phyloP scores from a whole-genome alignment of 1,140 invertebrate genomes.

The Lasioglossum baleicum region DNA sequence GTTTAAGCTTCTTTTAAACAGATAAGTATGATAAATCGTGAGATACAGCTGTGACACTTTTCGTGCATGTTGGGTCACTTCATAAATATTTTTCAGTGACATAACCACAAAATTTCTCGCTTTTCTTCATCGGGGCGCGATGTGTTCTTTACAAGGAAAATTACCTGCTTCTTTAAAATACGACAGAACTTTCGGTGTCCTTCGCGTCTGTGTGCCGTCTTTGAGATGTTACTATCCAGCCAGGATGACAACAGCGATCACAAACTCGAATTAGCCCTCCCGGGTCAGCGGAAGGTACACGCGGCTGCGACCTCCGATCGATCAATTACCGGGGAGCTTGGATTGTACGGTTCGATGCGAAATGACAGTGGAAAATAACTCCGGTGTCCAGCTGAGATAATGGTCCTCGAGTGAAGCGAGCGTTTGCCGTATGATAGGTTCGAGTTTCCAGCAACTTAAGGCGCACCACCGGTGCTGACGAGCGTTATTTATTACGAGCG shows the following conservation, averaged over 20 bases:
- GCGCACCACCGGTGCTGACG: slow-evolving; percentile 63
- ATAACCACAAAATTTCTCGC: too few relatives aligned
- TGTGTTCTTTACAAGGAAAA: too few relatives aligned
- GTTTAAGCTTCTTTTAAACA: too few relatives aligned
- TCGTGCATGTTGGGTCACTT: too few relatives aligned
- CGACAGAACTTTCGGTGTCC: too few relatives aligned
- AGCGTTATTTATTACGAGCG: slow-evolving; percentile 68
- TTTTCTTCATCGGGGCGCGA: too few relatives aligned
- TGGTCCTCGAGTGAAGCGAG: slow-evolving; percentile 60
- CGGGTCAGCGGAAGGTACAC: slow-evolving; percentile 33
- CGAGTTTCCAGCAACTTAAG: slow-evolving; percentile 56
- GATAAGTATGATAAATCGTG: too few relatives aligned
- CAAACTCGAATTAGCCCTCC: slow-evolving; percentile 22
- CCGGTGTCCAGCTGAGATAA: slow-evolving; percentile 74
- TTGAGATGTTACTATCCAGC: not conserved
- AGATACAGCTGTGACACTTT: too few relatives aligned
- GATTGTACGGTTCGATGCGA: slow-evolving; percentile 63
- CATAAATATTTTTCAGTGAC: too few relatives aligned
- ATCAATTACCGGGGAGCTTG: slow-evolving; percentile 41
- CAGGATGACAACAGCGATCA: not conserved
- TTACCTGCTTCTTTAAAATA: too few relatives aligned
- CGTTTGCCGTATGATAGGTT: slow-evolving; percentile 63
- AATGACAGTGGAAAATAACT: slow-evolving; percentile 70
- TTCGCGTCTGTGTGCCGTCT: too few relatives aligned
- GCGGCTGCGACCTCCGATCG: slow-evolving; percentile 52